Evolutionary conservation across 2,888 invertebrate species (phyloP), one percentile per base, ranked within the genome.

Genomic region (Lochmaea capreae): DNA sequence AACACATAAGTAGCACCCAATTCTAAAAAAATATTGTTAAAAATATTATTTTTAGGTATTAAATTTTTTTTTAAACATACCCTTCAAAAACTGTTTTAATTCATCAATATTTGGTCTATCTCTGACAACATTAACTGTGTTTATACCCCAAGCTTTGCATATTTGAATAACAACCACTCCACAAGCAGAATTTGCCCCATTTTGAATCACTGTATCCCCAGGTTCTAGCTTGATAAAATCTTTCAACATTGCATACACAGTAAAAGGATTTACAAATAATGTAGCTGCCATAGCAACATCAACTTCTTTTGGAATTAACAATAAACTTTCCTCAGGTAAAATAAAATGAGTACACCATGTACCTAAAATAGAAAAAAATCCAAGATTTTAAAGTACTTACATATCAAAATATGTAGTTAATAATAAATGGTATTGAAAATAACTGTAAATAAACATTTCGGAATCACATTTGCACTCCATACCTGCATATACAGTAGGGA

Each of bases 121-220:
- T 65, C 98, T 90, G 0, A 99, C 93, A 77, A 99, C 91, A 84
- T 96, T 99, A 0, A 98, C 90, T 0, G 95, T 94, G 69, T 92
- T 92, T n/a, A 96, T 87, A 33, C 91, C 92, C 91, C 93, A 93
- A 49, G 91, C 89, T 82, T 91, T 91, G 82, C 95, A 95, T 11
- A 99, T 87, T 87, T 99, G 99, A 84, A 98, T 97, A 0, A 97
- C 95, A 76, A 94, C 92, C 85, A 97, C 96, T 0, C 99, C 99
- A 75, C 96, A 96, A 1, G 96, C 94, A 81, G 97, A 97, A 85
- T 98, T 99, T 0, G 95, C 97, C 62, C 97, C 98, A 88, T 99
- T 99, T 88, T 99, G 99, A 81, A 99, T 93, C 0, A 99, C 91
- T 14, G 93, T 92, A 85, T 97, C 95, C 1, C 95, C 96, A 9